Evolutionary conservation across 2,113 vertebrate genomes (phyloP).

Genomic region (Gopherus flavomarginatus): DNA sequence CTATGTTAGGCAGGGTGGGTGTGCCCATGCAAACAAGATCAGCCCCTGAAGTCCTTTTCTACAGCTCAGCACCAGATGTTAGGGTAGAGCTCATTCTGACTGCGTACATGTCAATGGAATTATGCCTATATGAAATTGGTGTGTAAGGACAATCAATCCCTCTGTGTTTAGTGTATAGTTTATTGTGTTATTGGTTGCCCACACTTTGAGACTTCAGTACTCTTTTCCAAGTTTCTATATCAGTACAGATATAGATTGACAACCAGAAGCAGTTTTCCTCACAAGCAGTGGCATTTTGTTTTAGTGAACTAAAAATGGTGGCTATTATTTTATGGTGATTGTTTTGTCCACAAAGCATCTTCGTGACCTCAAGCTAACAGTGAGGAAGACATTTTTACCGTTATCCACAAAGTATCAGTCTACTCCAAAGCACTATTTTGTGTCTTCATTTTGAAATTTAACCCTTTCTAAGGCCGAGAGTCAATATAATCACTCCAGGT

Average conservation of each 20-base stretch:
- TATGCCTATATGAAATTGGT: background rate
- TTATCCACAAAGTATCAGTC: constrained; percentile 9
- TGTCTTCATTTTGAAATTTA: constrained; percentile 50
- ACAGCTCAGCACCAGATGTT: too few species aligned
- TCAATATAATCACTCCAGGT: constrained; percentile 28
- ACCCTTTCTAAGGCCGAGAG: constrained; percentile 49
- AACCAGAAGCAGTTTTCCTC: background rate
- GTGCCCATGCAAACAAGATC: too few species aligned
- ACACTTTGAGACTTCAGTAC: background rate
- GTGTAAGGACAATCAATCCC: background rate
- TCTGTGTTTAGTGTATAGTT: background rate
- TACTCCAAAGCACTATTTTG: constrained; percentile 58
- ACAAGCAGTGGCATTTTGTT: background rate
- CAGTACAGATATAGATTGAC: background rate
- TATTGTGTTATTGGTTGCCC: background rate
- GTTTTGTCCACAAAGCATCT: background rate
- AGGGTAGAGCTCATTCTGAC: too few species aligned
- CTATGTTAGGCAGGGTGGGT: too few species aligned
- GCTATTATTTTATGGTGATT: background rate
- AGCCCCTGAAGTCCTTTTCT: too few species aligned
- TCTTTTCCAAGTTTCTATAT: background rate
- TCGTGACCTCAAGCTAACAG: background rate
- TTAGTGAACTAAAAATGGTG: background rate
- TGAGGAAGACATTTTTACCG: constrained; percentile 30
- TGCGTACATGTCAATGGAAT: background rate